Evolutionary conservation across 2,113 vertebrate genomes (phyloP).

Genomic region (Clupea harengus): DNA sequence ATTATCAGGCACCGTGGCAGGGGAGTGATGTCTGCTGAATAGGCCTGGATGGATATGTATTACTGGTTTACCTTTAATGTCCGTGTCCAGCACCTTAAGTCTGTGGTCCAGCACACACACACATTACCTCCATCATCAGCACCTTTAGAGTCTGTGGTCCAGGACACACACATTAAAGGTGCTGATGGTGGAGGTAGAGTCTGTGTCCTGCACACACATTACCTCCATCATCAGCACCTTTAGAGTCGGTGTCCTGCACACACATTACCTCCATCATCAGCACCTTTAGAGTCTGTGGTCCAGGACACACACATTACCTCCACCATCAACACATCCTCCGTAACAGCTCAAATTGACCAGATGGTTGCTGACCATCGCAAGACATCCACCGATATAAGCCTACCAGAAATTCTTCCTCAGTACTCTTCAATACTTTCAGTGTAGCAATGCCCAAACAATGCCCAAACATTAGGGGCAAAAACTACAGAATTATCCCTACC

Average conservation of each 20-base stretch:
- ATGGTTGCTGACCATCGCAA: not conserved
- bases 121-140: too few relatives aligned
- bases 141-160: not conserved
- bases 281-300: too few relatives aligned
- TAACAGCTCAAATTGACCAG: too few relatives aligned
- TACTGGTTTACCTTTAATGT: slow-evolving; percentile 28
- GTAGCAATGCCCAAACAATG: not conserved
- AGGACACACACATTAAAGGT: not conserved
- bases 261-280: too few relatives aligned
- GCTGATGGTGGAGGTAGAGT: too few relatives aligned
- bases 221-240: too few relatives aligned
- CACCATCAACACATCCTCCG: too few relatives aligned
- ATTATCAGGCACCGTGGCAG: not conserved
- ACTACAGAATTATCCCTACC: not conserved
- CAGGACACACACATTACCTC: too few relatives aligned
- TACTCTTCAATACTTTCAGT: not conserved
- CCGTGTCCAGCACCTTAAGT: not conserved
- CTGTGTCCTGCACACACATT: not conserved
- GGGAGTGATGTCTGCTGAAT: not conserved
- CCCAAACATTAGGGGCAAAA: not conserved
- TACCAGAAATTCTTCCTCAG: not conserved
- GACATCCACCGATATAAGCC: not conserved
- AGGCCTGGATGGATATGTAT: slow-evolving; percentile 38
- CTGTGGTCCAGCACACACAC: not conserved
- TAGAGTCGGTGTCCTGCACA: too few relatives aligned